Base-by-base conservation (phyloP, 2,113 vertebrate species). In the Zapornia atra region DNA sequence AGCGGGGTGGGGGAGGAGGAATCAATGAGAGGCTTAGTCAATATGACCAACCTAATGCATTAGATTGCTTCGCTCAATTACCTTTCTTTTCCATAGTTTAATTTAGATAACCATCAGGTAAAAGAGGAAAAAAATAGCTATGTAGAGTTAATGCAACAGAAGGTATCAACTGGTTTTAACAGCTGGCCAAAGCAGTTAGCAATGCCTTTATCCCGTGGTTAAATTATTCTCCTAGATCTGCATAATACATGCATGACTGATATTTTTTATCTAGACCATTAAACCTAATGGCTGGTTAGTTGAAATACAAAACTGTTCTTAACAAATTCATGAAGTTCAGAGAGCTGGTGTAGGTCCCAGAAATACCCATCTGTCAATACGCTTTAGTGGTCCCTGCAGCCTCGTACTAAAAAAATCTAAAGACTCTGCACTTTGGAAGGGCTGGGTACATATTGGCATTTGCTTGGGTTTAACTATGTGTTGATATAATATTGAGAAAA, bases 61-160 rank as follows among this genome's bases (percentile, higher is more conserved):
- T 98, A 97, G 98, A 97, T 95, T 95, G 98, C 97, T 98, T 96
- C 94, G 86, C 96, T 91, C 97, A 98, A 98, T 98, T 98, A 98
- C 97, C 97, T 98, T 98, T 96, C 96, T 97, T 97, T 98, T 95
- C 92, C 91, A 93, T 92, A 94, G 91, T 92, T 61, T 98, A 98
- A 98, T 98, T 97, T 97, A 97, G 79, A 90, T 96, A 97, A 97
- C 86, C 79, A 91, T 97, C 97, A 98, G 97, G 97, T 98, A 97
- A 98, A 97, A 97, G 93, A 97, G 94, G 89, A 97, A 91, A 97
- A 97, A 97, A 98, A 97, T 95, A 60, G 92, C 96, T 97, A 97
- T 97, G 94, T 95, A 96, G 98, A 98, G 97, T 98, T 98, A 98
- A 98, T 98, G 96, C 97, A 98, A 98, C 98, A 97, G 89, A 96